Evolutionary conservation across 1,140 invertebrate species (phyloP).

Genomic region (Ostrea denselamellosa): DNA sequence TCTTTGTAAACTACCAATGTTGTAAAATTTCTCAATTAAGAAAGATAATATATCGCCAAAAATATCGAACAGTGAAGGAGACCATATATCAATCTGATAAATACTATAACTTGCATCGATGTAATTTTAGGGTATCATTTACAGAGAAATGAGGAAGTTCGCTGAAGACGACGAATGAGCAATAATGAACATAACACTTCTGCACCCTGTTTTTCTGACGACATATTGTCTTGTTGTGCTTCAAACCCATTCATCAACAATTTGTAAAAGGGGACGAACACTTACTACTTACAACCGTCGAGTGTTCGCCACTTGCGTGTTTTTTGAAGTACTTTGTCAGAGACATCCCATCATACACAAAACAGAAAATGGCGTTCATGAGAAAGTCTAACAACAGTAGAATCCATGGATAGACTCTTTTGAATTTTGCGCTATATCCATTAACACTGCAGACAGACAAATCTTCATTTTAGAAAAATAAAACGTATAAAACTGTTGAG

Average conservation of each 20-base stretch:
- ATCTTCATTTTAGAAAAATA: background rate
- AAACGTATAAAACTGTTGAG: background rate
- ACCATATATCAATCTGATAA: too few relatives aligned
- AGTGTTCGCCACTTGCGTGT: background rate
- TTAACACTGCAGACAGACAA: background rate
- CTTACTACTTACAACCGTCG: conserved; percentile 9
- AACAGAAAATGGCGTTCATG: conserved; percentile 12
- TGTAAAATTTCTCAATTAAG: too few relatives aligned
- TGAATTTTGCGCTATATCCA: conserved; percentile 4
- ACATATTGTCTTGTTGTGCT: conserved; percentile 16
- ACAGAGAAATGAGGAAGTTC: background rate
- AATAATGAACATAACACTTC: conserved; percentile 15
- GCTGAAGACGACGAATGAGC: background rate
- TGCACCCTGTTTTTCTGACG: background rate
- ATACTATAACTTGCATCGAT: too few relatives aligned
- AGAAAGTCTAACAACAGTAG: background rate
- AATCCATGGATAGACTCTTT: background rate
- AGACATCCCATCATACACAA: background rate
- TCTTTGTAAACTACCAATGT: too few relatives aligned
- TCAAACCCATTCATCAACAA: conserved; percentile 24
- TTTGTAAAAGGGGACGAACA: conserved; percentile 36
- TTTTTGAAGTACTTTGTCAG: background rate
- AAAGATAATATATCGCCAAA: too few relatives aligned
- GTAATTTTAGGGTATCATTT: too few relatives aligned
- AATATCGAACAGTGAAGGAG: too few relatives aligned